phyloP scores from a whole-genome alignment of 2,888 invertebrate species.

The Allygus modestus region DNA sequence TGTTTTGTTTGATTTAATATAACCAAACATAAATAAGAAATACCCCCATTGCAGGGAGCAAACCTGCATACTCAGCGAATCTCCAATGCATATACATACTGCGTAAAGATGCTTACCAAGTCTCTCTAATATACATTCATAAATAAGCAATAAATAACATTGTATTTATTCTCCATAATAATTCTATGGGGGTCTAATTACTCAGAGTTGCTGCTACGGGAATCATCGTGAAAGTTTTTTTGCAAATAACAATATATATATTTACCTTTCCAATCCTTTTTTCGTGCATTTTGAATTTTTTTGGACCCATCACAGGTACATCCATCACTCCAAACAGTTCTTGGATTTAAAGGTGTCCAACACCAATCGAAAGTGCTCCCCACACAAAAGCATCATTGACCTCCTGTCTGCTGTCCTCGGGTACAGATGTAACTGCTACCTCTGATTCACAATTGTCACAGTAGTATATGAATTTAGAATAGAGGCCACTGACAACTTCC shows the following conservation, averaged over 20 bases:
- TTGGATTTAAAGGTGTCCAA: conserved; percentile 37
- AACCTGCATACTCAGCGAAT: too few species aligned
- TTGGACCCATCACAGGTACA: conserved; percentile 39
- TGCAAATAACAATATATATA: background rate
- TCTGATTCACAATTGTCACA: conserved; percentile 53
- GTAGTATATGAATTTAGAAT: conserved; percentile 41
- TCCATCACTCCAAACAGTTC: conserved; percentile 44
- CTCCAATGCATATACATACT: too few species aligned
- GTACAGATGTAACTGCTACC: conserved; percentile 26
- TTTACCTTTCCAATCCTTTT: conserved; percentile 43
- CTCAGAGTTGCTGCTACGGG: too few species aligned
- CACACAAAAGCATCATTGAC: conserved; percentile 40
- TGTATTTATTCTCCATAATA: too few species aligned
- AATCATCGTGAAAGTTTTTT: too few species aligned
- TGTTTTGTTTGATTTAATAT: too few species aligned
- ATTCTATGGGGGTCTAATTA: too few species aligned
- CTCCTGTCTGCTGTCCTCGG: background rate
- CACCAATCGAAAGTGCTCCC: conserved; percentile 43
- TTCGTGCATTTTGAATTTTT: conserved; percentile 23
- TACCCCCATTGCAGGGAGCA: too few species aligned
- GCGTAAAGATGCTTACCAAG: too few species aligned
- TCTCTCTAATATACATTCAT: too few species aligned
- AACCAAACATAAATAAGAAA: too few species aligned
- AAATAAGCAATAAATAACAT: too few species aligned
- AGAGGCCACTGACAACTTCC: conserved; percentile 21